Conservation (phyloP, 2,797 vertebrate genomes). For the Avahi laniger region DNA sequence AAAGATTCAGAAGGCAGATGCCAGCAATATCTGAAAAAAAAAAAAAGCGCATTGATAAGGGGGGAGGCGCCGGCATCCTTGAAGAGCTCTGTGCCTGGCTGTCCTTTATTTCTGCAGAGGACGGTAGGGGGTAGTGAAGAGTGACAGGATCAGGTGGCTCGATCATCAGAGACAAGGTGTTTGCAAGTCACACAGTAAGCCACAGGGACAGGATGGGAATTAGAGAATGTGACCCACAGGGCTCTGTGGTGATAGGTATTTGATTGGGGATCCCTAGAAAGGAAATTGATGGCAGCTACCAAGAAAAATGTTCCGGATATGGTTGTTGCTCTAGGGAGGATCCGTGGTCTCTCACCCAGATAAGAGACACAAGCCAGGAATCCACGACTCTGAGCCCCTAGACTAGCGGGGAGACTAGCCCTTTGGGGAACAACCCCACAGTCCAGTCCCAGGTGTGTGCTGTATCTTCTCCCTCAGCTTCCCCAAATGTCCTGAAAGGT, state of each 20-base stretch:
- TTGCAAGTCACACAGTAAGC: not conserved
- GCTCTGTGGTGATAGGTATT: not conserved
- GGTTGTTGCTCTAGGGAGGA: not conserved
- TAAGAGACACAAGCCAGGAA: not conserved
- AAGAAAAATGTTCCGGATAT: not conserved
- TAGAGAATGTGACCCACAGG: not conserved
- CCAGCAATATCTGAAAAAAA: too few relatives aligned
- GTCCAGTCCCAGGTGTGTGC: not conserved
- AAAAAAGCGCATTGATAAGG: not conserved
- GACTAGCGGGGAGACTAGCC: not conserved
- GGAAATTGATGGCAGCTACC: not conserved
- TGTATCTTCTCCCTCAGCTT: not conserved
- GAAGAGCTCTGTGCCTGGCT: not conserved
- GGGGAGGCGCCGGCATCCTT: not conserved
- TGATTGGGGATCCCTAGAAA: not conserved
- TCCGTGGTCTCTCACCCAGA: not conserved
- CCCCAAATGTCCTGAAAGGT: not conserved
- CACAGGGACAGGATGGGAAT: not conserved
- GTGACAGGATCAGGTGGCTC: not conserved
- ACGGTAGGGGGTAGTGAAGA: not conserved
- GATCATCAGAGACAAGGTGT: not conserved
- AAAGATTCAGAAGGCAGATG: too few relatives aligned
- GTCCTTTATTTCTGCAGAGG: not conserved
- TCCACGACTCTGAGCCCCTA: not conserved
- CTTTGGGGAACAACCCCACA: not conserved